Evolutionary conservation across 2,888 invertebrate genomes (phyloP), one percentile per base, ranked within the genome.

Genomic region (Amitus sp.): DNA sequence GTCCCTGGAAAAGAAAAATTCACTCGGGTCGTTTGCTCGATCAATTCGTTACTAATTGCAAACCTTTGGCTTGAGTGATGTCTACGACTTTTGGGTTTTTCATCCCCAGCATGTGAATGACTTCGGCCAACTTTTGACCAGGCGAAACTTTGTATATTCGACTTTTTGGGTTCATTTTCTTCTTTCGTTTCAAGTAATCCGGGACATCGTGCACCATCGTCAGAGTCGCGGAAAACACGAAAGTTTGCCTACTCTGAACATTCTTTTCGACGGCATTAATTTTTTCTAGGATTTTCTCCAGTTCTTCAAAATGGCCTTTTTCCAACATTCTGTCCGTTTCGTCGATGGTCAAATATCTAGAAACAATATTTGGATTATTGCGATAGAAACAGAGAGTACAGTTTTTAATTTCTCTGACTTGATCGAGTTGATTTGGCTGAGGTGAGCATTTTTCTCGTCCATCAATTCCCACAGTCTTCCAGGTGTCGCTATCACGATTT

Each of bases 251-350:
- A 28, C 84, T 74, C 47, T 85, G 83, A 15, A 86, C 83, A 34
- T 86, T 87, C 0, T 73, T 76, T 33, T 88, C 87, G 70, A 91
- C 89, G 10, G 84, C 83, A 80, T 98, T 96, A 4, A 98, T 84
- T 0, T 89, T 84, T 67, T 92, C 92, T 2, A 99, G 79, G 33
- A 99, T 83, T 10, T 90, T 87, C 17, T 91, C 88, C 1, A 99
- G 81, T 83, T 99, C 98, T 66, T 93, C 90, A 80, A 98, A 99
- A 80, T 99, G 98, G 0, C 96, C 96, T 68, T 90, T 90, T 79
- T 99, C 98, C 12, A 98, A 85, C 98, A 99, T 98, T 60, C 99
- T 87, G 82, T 99, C 99, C 0, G 98, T 98, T 85, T 99, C 99
- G 82, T 99, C 99, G 68, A 98, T 94, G 0, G 95, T 97, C 63